phyloP scores from a whole-genome alignment of 2,113 vertebrate genomes.

The Onychostruthus taczanowskii region DNA sequence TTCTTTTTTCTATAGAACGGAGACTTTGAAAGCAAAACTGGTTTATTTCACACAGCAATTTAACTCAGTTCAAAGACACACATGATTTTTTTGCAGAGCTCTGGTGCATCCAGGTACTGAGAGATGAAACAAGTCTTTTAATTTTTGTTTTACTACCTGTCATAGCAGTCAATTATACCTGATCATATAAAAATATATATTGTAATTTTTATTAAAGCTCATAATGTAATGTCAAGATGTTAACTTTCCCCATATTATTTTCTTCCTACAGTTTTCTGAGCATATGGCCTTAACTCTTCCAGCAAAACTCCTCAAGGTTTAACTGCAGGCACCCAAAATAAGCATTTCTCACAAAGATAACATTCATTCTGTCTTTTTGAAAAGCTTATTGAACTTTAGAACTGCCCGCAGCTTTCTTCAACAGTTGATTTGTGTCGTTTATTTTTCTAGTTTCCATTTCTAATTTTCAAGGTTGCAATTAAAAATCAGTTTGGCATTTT shows the following conservation, averaged over 20 bases:
- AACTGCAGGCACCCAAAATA: slow-evolving; percentile 41
- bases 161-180: slow-evolving; percentile 3
- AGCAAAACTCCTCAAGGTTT: slow-evolving; percentile 50
- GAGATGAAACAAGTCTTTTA: slow-evolving; percentile 7
- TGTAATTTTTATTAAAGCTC: slow-evolving; percentile 27
- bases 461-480: slow-evolving; percentile 37
- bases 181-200: slow-evolving; percentile 27
- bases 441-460: slow-evolving; percentile 29
- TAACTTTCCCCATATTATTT: slow-evolving; percentile 48
- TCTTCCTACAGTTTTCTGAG: slow-evolving; percentile 48
- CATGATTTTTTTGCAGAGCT: not conserved
- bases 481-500: slow-evolving; percentile 20
- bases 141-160: slow-evolving; percentile 35
- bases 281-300: slow-evolving; percentile 33
- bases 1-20: not conserved
- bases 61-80: slow-evolving; percentile 7
- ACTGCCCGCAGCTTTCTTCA: slow-evolving; percentile 61
- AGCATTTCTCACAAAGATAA: slow-evolving; percentile 64
- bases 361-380: slow-evolving; percentile 51
- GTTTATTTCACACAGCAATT: slow-evolving; percentile 14
- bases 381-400: slow-evolving; percentile 72
- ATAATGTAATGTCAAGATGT: slow-evolving; percentile 55
- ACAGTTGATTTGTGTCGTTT: slow-evolving; percentile 39
- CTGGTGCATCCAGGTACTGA: not conserved
- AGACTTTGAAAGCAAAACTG: not conserved